Conservation (phyloP, 2,888 invertebrate genomes). For the Drosophila prolongata region DNA sequence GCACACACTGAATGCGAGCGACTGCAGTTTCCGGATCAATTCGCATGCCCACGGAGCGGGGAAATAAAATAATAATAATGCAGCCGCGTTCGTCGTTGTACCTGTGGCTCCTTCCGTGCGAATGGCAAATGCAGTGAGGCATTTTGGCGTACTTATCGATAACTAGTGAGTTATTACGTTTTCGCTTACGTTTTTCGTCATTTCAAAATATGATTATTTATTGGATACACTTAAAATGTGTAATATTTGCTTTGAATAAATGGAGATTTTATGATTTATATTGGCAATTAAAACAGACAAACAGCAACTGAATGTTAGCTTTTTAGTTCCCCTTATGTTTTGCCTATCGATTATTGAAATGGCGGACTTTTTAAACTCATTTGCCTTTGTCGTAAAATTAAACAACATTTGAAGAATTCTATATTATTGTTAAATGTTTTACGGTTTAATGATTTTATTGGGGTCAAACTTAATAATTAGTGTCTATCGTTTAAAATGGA, state of each 20-base stretch:
- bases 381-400: no score
- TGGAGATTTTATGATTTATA: no score
- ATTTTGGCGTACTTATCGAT: background rate
- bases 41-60: slow-evolving; percentile 8
- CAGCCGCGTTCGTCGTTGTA: slow-evolving; percentile 15
- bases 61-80: slow-evolving; percentile 16
- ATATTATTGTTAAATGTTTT: no score
- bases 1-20: background rate
- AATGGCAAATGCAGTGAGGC: slow-evolving; percentile 3
- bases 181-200: background rate
- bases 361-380: background rate
- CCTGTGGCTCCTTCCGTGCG: slow-evolving; percentile 8
- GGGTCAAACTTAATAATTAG: no score
- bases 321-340: background rate
- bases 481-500: no score
- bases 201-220: no score
- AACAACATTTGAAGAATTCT: no score
- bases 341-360: background rate
- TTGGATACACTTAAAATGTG: no score
- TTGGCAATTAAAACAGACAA: no score
- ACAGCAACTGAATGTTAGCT: no score
- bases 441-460: no score
- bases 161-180: background rate
- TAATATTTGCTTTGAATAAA: no score
- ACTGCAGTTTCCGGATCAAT: background rate